A percentile compares a stretch with the other conserved stretches of the same genome.
Evolutionary conservation across 92 coral and sea anemone species (phyloP).

Genomic region (Galaxea fascicularis): DNA sequence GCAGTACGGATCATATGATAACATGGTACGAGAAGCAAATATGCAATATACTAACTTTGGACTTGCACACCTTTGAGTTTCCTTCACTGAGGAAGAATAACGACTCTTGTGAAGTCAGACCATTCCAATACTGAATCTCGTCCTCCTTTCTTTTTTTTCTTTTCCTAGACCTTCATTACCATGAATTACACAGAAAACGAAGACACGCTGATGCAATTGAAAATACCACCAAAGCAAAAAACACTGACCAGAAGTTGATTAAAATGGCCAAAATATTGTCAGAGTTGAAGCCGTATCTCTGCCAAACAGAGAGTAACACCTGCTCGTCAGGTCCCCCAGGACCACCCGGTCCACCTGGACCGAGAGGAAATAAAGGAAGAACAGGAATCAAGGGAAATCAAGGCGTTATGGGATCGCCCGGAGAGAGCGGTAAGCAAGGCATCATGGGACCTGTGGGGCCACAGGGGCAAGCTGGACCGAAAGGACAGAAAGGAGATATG

Average conservation of each 20-base stretch:
- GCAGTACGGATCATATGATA: too few relatives aligned
- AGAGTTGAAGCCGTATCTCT: background rate
- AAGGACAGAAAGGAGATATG: constrained; percentile 38
- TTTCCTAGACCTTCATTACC: background rate
- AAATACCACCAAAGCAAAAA: background rate
- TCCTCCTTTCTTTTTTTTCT: background rate
- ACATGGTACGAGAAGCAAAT: too few relatives aligned
- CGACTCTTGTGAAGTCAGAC: background rate
- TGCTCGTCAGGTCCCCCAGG: constrained; percentile 43
- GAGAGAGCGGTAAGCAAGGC: constrained; percentile 38
- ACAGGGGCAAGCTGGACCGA: constrained; percentile 14
- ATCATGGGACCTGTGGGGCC: constrained; percentile 28
- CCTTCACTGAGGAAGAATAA: too few relatives aligned
- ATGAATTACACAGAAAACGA: background rate
- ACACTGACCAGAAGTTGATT: background rate
- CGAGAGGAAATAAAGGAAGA: constrained; percentile 26
- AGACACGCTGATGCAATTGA: background rate
- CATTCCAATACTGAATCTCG: background rate
- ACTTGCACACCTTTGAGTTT: too few relatives aligned
- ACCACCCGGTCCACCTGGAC: constrained; percentile 53
- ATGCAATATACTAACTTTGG: too few relatives aligned
- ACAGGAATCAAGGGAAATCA: constrained; percentile 28
- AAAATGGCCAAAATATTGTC: background rate
- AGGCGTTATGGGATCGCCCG: constrained; percentile 41
- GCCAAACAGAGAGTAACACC: background rate